Percentiles rank a stretch among this genome's conserved stretches.
Conservation (phyloP, 2,113 vertebrate genomes). For the Hypanus sabinus region DNA sequence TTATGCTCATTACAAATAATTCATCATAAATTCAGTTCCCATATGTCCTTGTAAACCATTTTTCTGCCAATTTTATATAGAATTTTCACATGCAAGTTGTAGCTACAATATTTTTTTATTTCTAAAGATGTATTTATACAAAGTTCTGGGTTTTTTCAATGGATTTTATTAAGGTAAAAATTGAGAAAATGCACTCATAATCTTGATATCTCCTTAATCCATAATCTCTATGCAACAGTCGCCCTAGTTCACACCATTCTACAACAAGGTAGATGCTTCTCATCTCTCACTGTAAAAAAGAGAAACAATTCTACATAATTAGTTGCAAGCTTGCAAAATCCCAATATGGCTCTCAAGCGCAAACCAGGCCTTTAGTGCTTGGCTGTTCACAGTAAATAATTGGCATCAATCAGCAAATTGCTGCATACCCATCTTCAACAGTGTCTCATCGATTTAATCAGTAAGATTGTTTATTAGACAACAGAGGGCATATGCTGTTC, state of each 20-base stretch:
- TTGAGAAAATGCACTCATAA: neutral
- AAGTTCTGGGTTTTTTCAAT: neutral
- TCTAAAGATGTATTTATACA: neutral
- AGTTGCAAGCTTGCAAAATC: neutral
- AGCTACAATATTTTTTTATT: neutral
- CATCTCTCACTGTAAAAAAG: neutral
- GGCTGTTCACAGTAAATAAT: neutral
- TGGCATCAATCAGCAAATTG: neutral
- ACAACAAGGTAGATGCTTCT: neutral
- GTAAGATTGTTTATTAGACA: neutral
- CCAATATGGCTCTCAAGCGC: neutral
- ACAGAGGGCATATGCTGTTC: neutral
- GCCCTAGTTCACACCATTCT: neutral
- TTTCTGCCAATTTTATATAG: neutral
- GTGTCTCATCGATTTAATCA: neutral
- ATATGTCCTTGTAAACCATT: neutral
- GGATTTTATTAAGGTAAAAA: neutral
- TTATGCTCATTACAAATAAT: neutral
- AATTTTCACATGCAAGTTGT: neutral
- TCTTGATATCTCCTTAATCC: too few species aligned
- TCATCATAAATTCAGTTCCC: neutral
- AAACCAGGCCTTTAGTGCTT: neutral
- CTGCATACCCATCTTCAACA: neutral
- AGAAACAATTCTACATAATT: neutral
- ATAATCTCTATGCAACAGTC: neutral